A percentile compares a stretch with the other conserved stretches of the same genome.
Conservation (phyloP, 2,888 invertebrate species). For the Yponomeuta evonymella region DNA sequence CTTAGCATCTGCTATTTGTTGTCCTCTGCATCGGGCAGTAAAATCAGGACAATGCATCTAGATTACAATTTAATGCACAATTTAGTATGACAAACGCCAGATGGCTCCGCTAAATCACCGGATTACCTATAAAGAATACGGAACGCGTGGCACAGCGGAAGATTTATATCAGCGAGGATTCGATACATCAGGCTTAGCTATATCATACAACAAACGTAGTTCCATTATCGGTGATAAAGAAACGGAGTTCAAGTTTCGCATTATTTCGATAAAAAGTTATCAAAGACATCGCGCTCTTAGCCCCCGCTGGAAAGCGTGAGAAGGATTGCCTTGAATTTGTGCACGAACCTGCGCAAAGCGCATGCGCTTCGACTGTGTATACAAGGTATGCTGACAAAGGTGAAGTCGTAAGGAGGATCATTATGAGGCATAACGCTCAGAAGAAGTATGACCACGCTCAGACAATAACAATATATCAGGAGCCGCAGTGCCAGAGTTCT, state of each 20-base stretch:
- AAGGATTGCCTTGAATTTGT: too few species aligned
- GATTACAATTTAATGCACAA: not conserved
- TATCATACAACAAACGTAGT: too few species aligned
- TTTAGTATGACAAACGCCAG: not conserved
- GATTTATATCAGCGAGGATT: not conserved
- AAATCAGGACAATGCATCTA: not conserved
- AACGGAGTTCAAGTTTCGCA: too few species aligned
- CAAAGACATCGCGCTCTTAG: too few species aligned
- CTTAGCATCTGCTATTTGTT: not conserved
- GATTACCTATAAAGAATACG: not conserved
- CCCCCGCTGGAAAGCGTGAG: too few species aligned
- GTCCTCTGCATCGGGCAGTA: not conserved
- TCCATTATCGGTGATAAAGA: too few species aligned
- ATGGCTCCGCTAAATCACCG: not conserved
- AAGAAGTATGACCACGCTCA: not conserved
- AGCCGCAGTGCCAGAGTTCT: not conserved
- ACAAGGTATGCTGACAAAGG: not conserved
- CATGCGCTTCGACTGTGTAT: too few species aligned
- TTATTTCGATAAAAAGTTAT: too few species aligned
- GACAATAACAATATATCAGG: conserved; percentile 1
- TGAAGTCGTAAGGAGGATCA: not conserved
- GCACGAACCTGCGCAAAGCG: too few species aligned
- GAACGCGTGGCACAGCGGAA: not conserved
- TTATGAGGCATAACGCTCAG: not conserved
- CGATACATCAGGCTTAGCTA: too few species aligned